phyloP scores from a whole-genome alignment of 2,888 invertebrate species.

The Drosophila limbata region DNA sequence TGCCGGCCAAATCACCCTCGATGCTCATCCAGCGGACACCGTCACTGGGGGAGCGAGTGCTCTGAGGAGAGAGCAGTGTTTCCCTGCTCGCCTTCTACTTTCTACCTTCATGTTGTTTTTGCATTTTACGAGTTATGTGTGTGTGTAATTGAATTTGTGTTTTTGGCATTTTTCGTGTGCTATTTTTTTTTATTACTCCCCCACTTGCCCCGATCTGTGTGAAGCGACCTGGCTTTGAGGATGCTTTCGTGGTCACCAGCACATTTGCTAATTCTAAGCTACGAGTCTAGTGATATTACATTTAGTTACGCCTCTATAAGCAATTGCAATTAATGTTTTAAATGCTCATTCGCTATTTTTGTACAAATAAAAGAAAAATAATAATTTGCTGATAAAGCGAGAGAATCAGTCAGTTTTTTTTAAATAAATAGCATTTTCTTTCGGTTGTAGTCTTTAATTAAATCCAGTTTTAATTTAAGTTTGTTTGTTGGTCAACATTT shows the following conservation, averaged over 20 bases:
- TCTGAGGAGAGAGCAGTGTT: slow-evolving; percentile 65
- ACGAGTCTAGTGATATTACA: slow-evolving; percentile 83
- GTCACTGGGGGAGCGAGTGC: slow-evolving; percentile 85
- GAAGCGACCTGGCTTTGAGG: neutral
- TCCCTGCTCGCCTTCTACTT: neutral
- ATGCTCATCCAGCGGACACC: slow-evolving; percentile 84
- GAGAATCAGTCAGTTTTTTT: slow-evolving; percentile 31
- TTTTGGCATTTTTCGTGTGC: slow-evolving; percentile 65
- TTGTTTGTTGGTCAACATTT: slow-evolving; percentile 24
- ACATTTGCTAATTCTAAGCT: slow-evolving; percentile 69
- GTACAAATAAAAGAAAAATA: slow-evolving; percentile 19
- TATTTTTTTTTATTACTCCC: slow-evolving; percentile 2
- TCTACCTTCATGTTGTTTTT: slow-evolving; percentile 33
- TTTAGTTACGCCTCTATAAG: slow-evolving; percentile 65
- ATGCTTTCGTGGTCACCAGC: slow-evolving; percentile 32
- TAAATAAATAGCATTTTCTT: slow-evolving; percentile 38
- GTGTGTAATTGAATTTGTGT: slow-evolving; percentile 76
- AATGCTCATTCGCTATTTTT: slow-evolving; percentile 49
- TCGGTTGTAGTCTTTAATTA: slow-evolving; percentile 44
- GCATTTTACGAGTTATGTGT: slow-evolving; percentile 71
- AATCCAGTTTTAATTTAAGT: slow-evolving; percentile 15
- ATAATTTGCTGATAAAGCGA: slow-evolving; percentile 1
- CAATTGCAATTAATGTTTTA: slow-evolving; percentile 49
- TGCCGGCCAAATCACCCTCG: slow-evolving; percentile 83
- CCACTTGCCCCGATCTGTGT: neutral